phyloP scores from a whole-genome alignment of 2,888 invertebrate species.

The Chloroclystis v-ata region DNA sequence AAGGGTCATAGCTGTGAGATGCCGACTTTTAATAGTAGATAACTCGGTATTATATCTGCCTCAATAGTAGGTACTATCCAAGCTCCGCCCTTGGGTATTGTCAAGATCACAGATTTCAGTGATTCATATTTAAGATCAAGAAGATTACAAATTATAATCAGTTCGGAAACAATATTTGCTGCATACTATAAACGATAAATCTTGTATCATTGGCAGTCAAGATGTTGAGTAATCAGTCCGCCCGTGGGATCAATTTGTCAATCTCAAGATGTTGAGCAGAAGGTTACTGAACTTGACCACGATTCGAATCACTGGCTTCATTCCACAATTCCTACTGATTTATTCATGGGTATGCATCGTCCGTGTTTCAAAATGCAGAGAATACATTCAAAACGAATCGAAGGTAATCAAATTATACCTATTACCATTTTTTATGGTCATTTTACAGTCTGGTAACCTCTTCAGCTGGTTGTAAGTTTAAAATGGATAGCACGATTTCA shows the following conservation, averaged over 20 bases:
- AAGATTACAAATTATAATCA: too few species aligned
- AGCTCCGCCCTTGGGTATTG: too few species aligned
- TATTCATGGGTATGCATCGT: constrained; percentile 52
- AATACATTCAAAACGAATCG: constrained; percentile 36
- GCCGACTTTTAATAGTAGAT: too few species aligned
- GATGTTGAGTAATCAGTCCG: constrained; percentile 31
- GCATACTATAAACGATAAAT: not conserved
- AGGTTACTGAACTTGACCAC: constrained; percentile 59
- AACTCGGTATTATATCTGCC: too few species aligned
- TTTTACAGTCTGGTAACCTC: constrained; percentile 25
- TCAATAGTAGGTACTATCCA: too few species aligned
- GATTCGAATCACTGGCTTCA: constrained; percentile 48
- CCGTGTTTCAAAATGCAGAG: constrained; percentile 32
- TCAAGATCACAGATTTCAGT: too few species aligned
- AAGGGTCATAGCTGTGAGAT: too few species aligned
- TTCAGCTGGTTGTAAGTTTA: constrained; percentile 1
- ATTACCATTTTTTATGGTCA: constrained; percentile 25
- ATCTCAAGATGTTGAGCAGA: constrained; percentile 40
- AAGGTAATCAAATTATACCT: constrained; percentile 24
- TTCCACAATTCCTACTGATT: constrained; percentile 49
- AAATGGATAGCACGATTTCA: not conserved
- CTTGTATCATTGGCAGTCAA: constrained; percentile 9
- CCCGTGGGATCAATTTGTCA: constrained; percentile 48
- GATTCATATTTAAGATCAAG: too few species aligned
- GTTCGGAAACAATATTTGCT: too few species aligned